Conservation (phyloP, 2,888 invertebrate species). For the Caenorhabditis sp. region DNA sequence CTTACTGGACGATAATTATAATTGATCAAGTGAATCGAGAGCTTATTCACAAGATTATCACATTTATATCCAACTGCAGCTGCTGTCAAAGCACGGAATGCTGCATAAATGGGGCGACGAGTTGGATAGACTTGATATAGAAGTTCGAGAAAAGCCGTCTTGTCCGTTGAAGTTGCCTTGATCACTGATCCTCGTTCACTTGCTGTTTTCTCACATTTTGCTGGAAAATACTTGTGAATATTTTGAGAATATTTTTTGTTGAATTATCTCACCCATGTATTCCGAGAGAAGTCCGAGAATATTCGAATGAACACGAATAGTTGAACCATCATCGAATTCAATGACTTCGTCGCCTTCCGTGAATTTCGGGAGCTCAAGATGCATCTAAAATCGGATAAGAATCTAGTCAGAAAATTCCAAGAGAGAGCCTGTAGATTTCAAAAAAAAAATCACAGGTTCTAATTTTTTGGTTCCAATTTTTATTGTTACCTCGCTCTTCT, state of each 20-base stretch:
- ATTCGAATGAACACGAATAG: slow-evolving; percentile 36
- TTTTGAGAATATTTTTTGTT: neutral
- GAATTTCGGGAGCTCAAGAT: slow-evolving; percentile 45
- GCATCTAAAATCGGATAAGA: slow-evolving; percentile 49
- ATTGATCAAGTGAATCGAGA: slow-evolving; percentile 46
- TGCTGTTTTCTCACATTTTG: slow-evolving; percentile 27
- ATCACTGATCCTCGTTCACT: slow-evolving; percentile 19
- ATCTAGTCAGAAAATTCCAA: too few relatives aligned
- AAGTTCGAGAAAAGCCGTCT: slow-evolving; percentile 47
- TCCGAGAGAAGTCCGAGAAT: slow-evolving; percentile 46
- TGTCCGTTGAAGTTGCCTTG: slow-evolving; percentile 25
- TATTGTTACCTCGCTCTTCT: too few relatives aligned
- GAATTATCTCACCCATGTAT: slow-evolving; percentile 35
- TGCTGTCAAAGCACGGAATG: slow-evolving; percentile 44
- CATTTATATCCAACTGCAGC: slow-evolving; percentile 49
- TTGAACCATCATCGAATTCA: slow-evolving; percentile 44
- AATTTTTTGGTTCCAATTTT: too few relatives aligned
- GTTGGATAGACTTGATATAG: slow-evolving; percentile 54
- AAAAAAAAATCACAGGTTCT: too few relatives aligned
- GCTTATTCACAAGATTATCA: slow-evolving; percentile 29
- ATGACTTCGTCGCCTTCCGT: slow-evolving; percentile 48
- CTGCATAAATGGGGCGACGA: slow-evolving; percentile 50
- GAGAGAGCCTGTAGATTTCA: too few relatives aligned
- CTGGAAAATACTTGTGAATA: neutral
- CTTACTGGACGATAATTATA: slow-evolving; percentile 42